Conservation (phyloP, 2,797 vertebrate genomes). For the Ceryle rudis region DNA sequence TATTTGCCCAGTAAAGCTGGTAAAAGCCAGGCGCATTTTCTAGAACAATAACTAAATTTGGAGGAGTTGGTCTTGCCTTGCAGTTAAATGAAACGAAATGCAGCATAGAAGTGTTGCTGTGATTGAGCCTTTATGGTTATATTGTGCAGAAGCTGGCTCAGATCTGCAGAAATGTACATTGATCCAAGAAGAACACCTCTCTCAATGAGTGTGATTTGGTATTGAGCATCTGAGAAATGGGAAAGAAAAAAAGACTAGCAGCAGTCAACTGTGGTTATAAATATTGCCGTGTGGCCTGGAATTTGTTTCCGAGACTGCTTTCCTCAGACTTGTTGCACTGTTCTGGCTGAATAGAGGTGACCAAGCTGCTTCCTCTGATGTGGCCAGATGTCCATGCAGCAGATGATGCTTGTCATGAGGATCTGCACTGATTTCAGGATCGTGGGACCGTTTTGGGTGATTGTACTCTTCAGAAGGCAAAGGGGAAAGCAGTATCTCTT, state of each 20-base stretch:
- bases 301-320: background rate
- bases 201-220: background rate
- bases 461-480: background rate
- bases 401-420: background rate
- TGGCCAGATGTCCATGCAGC: background rate
- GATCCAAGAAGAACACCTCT: background rate
- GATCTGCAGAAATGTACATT: rapidly evolving
- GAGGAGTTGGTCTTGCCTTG: background rate
- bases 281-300: background rate
- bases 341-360: background rate
- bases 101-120: background rate
- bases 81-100: background rate
- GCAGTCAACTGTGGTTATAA: background rate
- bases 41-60: background rate
- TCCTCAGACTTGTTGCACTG: background rate
- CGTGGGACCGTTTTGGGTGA: background rate
- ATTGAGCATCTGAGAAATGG: background rate
- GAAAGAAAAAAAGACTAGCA: background rate
- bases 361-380: background rate
- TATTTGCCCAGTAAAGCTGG: background rate
- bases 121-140: background rate
- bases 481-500: background rate
- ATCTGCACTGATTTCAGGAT: background rate
- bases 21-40: background rate
- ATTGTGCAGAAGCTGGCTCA: background rate